Evolutionary conservation across 2,797 vertebrate species (phyloP).

Genomic region (Brachyrhaphis roseni): DNA sequence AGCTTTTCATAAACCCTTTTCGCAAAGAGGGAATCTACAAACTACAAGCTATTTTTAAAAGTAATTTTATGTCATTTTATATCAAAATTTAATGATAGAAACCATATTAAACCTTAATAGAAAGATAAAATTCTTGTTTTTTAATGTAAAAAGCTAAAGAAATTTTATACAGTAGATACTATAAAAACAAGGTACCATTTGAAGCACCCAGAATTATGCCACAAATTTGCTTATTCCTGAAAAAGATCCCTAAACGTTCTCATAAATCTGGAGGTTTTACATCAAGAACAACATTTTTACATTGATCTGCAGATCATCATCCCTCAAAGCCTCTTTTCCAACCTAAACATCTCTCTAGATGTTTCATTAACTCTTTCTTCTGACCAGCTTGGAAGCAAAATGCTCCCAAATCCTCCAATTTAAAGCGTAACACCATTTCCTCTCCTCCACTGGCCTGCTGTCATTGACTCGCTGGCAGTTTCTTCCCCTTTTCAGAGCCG

Average conservation of each 20-base stretch:
- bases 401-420: not conserved
- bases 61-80: not conserved
- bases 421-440: not conserved
- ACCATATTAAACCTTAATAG: not conserved
- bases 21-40: no score
- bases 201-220: not conserved
- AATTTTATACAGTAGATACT: no score
- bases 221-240: not conserved
- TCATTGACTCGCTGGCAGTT: constrained; percentile 42
- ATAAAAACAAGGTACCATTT: no score
- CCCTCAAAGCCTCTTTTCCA: not conserved
- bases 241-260: not conserved
- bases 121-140: not conserved
- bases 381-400: not conserved
- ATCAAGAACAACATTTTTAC: not conserved
- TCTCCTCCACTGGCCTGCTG: not conserved
- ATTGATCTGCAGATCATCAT: not conserved
- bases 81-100: not conserved
- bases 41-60: no score
- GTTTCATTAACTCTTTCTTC: not conserved
- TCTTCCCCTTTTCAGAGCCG: constrained; percentile 62
- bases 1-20: no score
- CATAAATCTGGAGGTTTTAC: not conserved
- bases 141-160: no score
- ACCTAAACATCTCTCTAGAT: not conserved